Conservation (phyloP, 2,797 vertebrate species). For the Ceyx erithaca region DNA sequence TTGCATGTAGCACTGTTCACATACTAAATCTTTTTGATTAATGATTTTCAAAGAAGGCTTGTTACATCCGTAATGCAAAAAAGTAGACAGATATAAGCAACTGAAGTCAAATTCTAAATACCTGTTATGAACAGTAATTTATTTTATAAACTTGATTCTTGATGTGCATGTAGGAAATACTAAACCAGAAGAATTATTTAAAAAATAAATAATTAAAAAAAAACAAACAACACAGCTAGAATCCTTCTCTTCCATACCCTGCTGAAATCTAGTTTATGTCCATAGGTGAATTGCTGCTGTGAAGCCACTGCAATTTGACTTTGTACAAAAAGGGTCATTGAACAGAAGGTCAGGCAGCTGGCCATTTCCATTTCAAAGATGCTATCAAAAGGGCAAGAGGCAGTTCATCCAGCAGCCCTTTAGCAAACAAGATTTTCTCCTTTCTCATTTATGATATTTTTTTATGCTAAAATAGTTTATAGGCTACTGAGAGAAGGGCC, state of each 20-base stretch:
- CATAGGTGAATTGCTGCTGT: constrained; percentile 82
- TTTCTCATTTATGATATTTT: constrained; percentile 87
- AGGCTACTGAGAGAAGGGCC: constrained; percentile 70
- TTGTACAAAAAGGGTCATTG: constrained; percentile 92
- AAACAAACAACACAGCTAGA: constrained; percentile 31
- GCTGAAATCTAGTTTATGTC: constrained; percentile 79
- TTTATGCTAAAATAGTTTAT: constrained; percentile 87
- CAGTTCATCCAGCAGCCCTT: constrained; percentile 83
- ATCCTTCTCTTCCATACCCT: constrained; percentile 32
- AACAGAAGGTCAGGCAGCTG: constrained; percentile 98
- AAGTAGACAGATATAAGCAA: not conserved
- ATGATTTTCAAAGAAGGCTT: constrained; percentile 48
- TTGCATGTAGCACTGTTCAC: not conserved
- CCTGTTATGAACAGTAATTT: constrained; percentile 8
- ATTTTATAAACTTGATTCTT: constrained; percentile 33
- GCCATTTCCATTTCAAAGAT: constrained; percentile 98
- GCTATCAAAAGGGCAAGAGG: constrained; percentile 86
- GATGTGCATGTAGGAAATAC: not conserved
- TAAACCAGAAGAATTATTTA: not conserved
- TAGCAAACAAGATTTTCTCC: constrained; percentile 87
- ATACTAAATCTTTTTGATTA: constrained; percentile 69
- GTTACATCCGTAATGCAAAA: constrained; percentile 47
- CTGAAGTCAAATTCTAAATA: constrained; percentile 25
- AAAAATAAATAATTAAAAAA: not conserved
- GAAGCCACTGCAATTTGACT: constrained; percentile 89